A percentile compares a stretch with the other conserved stretches of the same genome.
These are phyloP conservation scores for Simalia tracyae DNA, from an alignment of 2,797 vertebrate species.

Conservation along the genomic window DNA sequence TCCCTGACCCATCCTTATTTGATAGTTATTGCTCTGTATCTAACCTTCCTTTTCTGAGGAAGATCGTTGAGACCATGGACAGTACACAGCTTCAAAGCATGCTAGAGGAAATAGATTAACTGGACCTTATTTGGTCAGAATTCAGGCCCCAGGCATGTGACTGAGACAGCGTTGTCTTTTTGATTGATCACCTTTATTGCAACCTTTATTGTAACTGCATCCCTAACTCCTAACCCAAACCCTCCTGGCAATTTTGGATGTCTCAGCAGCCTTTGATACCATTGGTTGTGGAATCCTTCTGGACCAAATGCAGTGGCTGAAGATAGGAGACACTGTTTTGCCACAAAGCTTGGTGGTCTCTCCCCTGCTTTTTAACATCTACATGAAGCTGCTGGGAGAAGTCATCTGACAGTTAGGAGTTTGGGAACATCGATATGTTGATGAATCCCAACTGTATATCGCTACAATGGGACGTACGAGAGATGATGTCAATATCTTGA, in stretches of 20 bases:
- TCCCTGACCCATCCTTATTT: not conserved
- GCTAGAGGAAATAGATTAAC: not conserved
- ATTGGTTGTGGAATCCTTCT: not conserved
- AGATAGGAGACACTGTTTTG: not conserved
- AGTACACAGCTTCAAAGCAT: not conserved
- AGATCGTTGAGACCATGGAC: not conserved
- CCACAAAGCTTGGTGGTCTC: not conserved
- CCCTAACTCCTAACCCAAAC: too few relatives aligned
- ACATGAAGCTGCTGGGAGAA: not conserved
- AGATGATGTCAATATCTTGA: not conserved
- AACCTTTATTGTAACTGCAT: not conserved
- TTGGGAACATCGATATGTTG: not conserved
- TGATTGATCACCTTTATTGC: not conserved
- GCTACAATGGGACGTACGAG: not conserved
- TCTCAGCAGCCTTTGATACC: not conserved
- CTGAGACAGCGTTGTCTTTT: not conserved
- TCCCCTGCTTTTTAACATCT: not conserved
- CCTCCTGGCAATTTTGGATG: not conserved
- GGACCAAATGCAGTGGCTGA: not conserved
- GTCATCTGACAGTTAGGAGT: not conserved
- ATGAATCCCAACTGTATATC: not conserved
- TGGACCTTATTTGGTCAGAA: not conserved
- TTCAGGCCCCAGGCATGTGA: not conserved
- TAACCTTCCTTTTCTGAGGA: not conserved
- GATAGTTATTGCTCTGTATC: not conserved